Evolutionary conservation across 2,797 vertebrate genomes (phyloP).

Genomic region (Parotocinclus haroldoi): DNA sequence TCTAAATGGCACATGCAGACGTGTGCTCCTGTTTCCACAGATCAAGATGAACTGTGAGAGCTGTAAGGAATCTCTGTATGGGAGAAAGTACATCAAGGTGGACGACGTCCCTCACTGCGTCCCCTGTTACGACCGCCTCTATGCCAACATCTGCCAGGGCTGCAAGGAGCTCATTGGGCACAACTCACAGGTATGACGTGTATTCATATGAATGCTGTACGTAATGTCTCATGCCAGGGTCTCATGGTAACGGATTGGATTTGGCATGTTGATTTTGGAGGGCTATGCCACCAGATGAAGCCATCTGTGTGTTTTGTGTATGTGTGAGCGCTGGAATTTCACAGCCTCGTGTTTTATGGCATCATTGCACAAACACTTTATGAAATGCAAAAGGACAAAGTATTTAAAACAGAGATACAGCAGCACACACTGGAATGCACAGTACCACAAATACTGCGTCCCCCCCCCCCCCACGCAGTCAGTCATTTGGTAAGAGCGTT

Average conservation of each 20-base stretch:
- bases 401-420: not conserved
- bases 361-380: slow-evolving; percentile 4
- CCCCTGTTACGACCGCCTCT: slow-evolving; percentile 86
- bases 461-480: no score
- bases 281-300: not conserved
- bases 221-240: not conserved
- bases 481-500: no score
- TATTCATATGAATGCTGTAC: slow-evolving; percentile 11
- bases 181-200: slow-evolving; percentile 79
- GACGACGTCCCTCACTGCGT: slow-evolving; percentile 87
- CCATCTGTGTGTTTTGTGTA: not conserved
- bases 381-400: not conserved
- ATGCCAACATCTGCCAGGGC: slow-evolving; percentile 88
- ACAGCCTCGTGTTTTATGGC: slow-evolving; percentile 3
- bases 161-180: slow-evolving; percentile 89
- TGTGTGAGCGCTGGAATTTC: not conserved
- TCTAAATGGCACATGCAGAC: no score
- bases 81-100: slow-evolving; percentile 89
- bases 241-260: no score
- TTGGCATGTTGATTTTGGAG: not conserved
- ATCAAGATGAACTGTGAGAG: slow-evolving; percentile 82
- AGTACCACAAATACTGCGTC: no score
- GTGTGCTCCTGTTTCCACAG: not conserved
- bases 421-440: not conserved
- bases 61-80: slow-evolving; percentile 88